Evolutionary conservation across 2,888 invertebrate genomes (phyloP), one percentile per base, ranked within the genome.

Genomic region (Bedellia somnulentella): DNA sequence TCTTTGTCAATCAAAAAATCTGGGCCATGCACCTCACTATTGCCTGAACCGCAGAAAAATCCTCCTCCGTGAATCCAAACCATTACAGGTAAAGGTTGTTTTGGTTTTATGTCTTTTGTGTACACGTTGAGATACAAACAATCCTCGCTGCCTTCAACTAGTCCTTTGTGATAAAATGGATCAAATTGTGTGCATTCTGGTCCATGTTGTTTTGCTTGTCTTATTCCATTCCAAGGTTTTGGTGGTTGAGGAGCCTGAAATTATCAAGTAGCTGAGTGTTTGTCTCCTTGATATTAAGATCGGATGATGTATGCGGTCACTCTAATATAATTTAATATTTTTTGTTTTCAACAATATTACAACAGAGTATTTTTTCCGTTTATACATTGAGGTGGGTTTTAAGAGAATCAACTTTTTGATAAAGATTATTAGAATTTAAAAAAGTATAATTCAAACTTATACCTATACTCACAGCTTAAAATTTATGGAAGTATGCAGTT

Each of bases 121-220:
- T 70, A 71, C 2, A 73, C 58, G 31, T 75, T 75, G 0, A 75
- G 43, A 31, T 59, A 71, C 2, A 75, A 44, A 27, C 71, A 71
- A 36, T 75, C 59, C 40, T 62, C 62, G 24, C 60, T 40, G 58
- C 75, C 33, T 9, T 37, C n/a, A 1, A 33, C 27, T n/a, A 26
- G 23, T 2, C 35, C 32, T 2, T 49, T 34, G 4, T 45, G 27
- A 9, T 18, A 18, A 6, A 18, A 9, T 3, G 45, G 9, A 25
- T 58, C 45, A 4, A 37, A 30, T 35, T 68, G 73, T 17, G 39
- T 49, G 34, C 59, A 58, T 5, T 46, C 33, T 1, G 57, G 42
- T 0, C 63, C 70, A 22, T 55, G 56, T 14, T 52, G 31, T 23
- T 55, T 60, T 1, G 70, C 70, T 15, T 39, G 44, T 4, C 57